These are phyloP conservation scores for Lordiphosa fenestrarum DNA, from an alignment of 2,888 invertebrate genomes.

Conservation along the genomic window DNA sequence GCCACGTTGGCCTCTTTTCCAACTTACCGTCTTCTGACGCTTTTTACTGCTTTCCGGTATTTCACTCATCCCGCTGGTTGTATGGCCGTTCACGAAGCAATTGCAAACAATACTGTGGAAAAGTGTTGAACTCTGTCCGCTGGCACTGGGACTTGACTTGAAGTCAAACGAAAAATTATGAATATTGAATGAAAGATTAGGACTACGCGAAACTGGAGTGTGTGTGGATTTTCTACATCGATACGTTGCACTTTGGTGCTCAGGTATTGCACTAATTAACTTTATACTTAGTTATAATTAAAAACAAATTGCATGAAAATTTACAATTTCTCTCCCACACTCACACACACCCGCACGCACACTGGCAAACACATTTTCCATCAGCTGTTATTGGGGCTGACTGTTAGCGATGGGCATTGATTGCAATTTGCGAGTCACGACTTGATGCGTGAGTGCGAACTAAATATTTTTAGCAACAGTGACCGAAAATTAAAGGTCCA, in stretches of 20 bases:
- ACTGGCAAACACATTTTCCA: constrained; percentile 1
- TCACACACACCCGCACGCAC: constrained; percentile 8
- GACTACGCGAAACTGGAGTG: constrained; percentile 4
- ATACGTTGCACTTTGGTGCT: not conserved
- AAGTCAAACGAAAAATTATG: constrained; percentile 1
- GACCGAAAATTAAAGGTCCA: too few relatives aligned
- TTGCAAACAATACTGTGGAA: constrained; percentile 53
- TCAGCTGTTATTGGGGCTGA: constrained; percentile 45
- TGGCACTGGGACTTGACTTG: constrained; percentile 3
- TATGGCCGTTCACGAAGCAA: constrained; percentile 19
- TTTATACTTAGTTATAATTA: constrained; percentile 42
- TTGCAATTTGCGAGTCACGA: constrained; percentile 11
- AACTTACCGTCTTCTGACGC: constrained; percentile 72
- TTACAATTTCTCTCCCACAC: constrained; percentile 20
- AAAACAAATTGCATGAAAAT: constrained; percentile 21
- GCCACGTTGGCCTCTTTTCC: constrained; percentile 14
- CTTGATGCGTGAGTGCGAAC: too few relatives aligned
- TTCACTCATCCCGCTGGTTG: constrained; percentile 59
- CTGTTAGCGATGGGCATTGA: constrained; percentile 33
- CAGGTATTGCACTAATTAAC: constrained; percentile 30
- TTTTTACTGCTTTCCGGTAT: constrained; percentile 74
- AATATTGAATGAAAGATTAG: constrained; percentile 52
- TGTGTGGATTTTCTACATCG: constrained; percentile 1
- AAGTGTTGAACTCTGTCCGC: not conserved
- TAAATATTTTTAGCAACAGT: too few relatives aligned